Base-by-base conservation (phyloP, 2,113 vertebrate genomes). In the Chaetodon trifascialis region DNA sequence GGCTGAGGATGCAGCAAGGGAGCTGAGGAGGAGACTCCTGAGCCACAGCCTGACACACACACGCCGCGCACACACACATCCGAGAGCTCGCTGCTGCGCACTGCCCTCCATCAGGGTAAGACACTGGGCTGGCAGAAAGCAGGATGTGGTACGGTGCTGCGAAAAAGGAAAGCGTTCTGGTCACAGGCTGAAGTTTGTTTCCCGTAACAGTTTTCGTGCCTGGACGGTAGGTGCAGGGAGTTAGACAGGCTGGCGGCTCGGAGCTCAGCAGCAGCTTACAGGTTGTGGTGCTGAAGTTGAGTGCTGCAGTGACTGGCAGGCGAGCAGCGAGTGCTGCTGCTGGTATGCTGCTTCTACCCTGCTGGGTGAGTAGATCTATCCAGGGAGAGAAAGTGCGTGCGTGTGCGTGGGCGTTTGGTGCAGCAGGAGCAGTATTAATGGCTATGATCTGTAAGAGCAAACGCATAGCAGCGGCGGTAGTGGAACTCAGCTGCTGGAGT, bases 391-490 rank as follows among this genome's bases (percentile, higher is more conserved):
- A 59, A n/a, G 93, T 59, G 55, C 62, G 72, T 25, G 11, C 8
- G 25, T 56, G 75, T 76, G 86, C 67, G 93, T 76, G 75, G 84
- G 89, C 12, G 88, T 91, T 86, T 91, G 92, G 82, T 85, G 89
- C 85, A 76, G 82, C 84, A 90, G 85, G 81, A 83, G 84, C 85
- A 88, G 94, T 90, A 93, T 86, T 95, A 94, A 92, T 92, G 88
- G 89, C 93, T 92, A 91, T 95, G 94, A 93, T 92, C 80, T 89
- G 86, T 84, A 85, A 73, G 69, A 88, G 73, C 66, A 80, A 89
- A 83, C 66, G 82, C 83, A 92, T 84, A 86, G 85, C 65, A 83
- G 84, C 73, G 73, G 80, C 38, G 2, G 69, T 78, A 69, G 79
- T 84, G 80, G 82, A 88, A 88, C 79, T 88, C 68, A 82, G 88